Percentiles rank a stretch among this genome's conserved stretches.
Conservation (phyloP, 2,797 vertebrate genomes). For the Hypotaenidia okinawae region DNA sequence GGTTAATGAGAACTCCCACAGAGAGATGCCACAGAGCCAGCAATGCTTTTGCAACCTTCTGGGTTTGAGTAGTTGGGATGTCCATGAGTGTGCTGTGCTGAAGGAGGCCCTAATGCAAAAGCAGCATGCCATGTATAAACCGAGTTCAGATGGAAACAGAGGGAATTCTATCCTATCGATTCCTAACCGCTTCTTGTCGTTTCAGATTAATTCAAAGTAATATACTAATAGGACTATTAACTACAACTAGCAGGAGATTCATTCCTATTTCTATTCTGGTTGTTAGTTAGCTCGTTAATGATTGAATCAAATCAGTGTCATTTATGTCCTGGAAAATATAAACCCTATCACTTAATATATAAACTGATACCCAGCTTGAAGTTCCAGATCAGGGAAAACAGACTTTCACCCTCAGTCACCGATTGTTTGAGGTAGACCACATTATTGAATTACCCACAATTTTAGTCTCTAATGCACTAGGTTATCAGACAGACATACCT, state of each 20-base stretch:
- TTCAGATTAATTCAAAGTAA: not conserved
- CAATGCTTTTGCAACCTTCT: not conserved
- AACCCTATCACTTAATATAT: conserved; percentile 33
- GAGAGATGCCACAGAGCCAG: conserved; percentile 13
- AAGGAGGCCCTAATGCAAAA: not conserved
- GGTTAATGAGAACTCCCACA: not conserved
- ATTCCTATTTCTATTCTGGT: not conserved
- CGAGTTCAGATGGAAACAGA: not conserved
- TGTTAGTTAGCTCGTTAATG: not conserved
- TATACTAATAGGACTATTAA: not conserved
- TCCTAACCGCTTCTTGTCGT: not conserved
- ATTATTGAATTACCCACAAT: conserved; percentile 59
- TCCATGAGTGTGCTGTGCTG: not conserved
- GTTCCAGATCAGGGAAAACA: conserved; percentile 48
- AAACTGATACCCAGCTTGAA: conserved; percentile 40
- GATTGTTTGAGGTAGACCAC: conserved; percentile 79
- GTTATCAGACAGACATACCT: conserved; percentile 41
- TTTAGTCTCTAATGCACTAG: conserved; percentile 50
- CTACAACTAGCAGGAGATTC: conserved; percentile 17
- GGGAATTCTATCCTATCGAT: not conserved
- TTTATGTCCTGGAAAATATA: conserved; percentile 30
- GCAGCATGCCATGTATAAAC: not conserved
- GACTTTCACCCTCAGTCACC: conserved; percentile 56
- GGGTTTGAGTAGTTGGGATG: not conserved
- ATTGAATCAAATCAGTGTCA: conserved; percentile 2